phyloP scores from a whole-genome alignment of 2,797 vertebrate species.

The Antrozous pallidus region DNA sequence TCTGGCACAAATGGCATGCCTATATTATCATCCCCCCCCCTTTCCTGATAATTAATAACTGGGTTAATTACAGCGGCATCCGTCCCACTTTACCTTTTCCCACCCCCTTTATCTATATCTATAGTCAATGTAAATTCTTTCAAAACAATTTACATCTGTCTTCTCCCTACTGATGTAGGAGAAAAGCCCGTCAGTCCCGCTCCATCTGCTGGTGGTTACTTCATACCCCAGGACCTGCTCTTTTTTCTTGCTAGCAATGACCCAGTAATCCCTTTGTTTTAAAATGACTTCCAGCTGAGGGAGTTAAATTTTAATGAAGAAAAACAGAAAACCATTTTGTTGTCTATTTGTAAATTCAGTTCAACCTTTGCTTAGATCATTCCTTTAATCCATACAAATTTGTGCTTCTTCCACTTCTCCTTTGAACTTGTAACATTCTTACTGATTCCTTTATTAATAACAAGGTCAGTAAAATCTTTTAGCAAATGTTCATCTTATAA shows the following conservation, averaged over 20 bases:
- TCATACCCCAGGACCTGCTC: neutral
- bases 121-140: neutral
- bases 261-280: neutral
- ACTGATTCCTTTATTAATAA: neutral
- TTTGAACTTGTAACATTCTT: neutral
- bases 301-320: neutral
- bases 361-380: neutral
- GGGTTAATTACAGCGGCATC: too few relatives aligned
- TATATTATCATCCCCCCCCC: too few relatives aligned
- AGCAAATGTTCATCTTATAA: neutral
- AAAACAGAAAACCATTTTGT: neutral
- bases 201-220: neutral
- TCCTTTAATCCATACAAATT: neutral
- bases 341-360: neutral
- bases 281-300: neutral
- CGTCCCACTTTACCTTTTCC: neutral
- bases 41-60: too few relatives aligned
- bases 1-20: too few relatives aligned
- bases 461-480: conserved; percentile 6
- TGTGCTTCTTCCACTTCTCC: neutral
- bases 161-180: neutral
- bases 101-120: neutral
- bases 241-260: neutral
- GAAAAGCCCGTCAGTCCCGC: neutral
- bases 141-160: neutral